Base-by-base conservation (phyloP, 2,113 vertebrate species). In the Donacobius atricapilla region DNA sequence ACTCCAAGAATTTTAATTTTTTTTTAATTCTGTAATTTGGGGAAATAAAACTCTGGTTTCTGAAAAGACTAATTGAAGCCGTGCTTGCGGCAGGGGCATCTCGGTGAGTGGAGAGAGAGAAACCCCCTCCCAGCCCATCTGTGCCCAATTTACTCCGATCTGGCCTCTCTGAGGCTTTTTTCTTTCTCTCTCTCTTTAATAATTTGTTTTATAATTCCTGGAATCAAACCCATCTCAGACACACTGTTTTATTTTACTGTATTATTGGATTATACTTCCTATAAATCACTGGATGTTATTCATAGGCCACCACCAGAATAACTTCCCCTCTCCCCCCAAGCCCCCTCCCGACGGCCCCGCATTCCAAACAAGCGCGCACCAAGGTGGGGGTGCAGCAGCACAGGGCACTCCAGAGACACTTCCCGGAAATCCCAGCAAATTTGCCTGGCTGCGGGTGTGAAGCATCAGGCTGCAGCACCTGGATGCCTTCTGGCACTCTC, bases 251-350 rank as follows among this genome's bases (percentile, higher is more conserved):
- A 97, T 99, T 99, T 99, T 99, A 99, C 98, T 98, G 98, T 99
- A 98, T 99, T 99, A 99, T 99, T 99, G 99, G 99, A 99, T 99
- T 99, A 99, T 99, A 98, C 98, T 99, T 99, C 97, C 98, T 99
- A 98, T 99, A 99, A 99, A 99, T 99, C 99, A 99, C 98, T 98
- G 98, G 98, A 99, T 99, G 98, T 99, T 99, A 99, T 99, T 99
- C 96, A 96, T 96, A 97, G 98, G 97, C 97, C 97, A 97, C 97
- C 98, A 98, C 98, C 98, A 98, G 98, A 98, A 98, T 98, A 98
- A 97, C 97, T 98, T 98, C 98, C 98, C 98, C 97, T 96, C 98
- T 98, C 91, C 97, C 78, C 96, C 96, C 97, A 23, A n/a, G 2
- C 24, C 11, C 24, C 66, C 96, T 21, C 30, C 97, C 94, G 95